These are phyloP conservation scores for Spinibarbus caldwelli DNA, from an alignment of 2,797 vertebrate species.

Conservation along the genomic window DNA sequence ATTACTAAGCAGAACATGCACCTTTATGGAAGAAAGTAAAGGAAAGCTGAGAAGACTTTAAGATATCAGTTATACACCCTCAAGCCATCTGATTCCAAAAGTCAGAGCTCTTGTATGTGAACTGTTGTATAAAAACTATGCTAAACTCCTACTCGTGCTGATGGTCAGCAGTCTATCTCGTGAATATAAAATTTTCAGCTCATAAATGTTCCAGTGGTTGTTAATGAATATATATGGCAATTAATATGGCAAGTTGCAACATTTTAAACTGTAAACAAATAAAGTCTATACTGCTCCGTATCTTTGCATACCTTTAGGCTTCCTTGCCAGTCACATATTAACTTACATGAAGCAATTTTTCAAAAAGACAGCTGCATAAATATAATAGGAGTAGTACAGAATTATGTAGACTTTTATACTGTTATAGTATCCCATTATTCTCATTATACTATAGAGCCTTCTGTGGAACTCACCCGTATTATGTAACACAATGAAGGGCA, in stretches of 20 bases:
- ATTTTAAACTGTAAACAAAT: neutral
- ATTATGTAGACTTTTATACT: neutral
- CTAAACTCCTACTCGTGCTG: neutral
- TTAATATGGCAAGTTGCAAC: neutral
- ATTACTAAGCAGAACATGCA: conserved; percentile 8
- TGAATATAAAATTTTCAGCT: neutral
- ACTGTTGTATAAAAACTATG: no score
- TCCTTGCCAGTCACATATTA: neutral
- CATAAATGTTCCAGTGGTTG: neutral
- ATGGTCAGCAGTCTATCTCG: neutral
- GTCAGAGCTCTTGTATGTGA: neutral
- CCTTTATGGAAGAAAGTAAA: conserved; percentile 6
- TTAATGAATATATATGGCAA: neutral
- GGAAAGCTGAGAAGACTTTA: conserved; percentile 10
- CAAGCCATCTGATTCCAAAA: conserved; percentile 8
- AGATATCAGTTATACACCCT: neutral
- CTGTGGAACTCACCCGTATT: neutral
- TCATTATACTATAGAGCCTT: conserved; percentile 19
- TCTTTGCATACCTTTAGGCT: neutral
- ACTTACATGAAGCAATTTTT: neutral
- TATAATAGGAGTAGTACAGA: neutral
- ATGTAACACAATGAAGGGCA: neutral
- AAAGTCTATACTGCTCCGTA: neutral
- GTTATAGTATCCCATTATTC: neutral
- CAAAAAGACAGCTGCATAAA: neutral